Base-by-base conservation (phyloP, 2,113 vertebrate species). In the Centropristis striata region DNA sequence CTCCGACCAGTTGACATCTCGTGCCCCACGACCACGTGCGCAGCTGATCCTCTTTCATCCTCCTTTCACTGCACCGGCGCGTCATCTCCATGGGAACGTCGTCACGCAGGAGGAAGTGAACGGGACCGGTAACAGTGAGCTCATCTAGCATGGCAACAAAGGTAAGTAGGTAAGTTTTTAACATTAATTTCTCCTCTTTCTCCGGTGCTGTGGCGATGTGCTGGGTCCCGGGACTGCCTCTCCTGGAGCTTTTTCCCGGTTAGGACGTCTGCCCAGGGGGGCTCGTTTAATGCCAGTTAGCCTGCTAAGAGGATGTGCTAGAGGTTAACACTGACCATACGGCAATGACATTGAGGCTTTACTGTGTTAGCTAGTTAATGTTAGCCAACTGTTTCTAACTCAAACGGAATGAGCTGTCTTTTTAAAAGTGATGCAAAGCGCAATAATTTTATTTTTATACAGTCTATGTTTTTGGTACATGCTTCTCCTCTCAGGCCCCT, bases 101-200 rank as follows among this genome's bases (percentile, higher is more conserved):
- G 88, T 90, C 86, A 87, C 83, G 79, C 84, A 72, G 44, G 60
- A 85, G 86, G 89, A 92, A 90, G 90, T 84, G 76, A 83, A 25
- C 70, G 59, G 60, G 53, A 59, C 65, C 23, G 15, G 61, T n/a
- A 81, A 77, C 74, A 66, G 85, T 53, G 53, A 90, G 82, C 85
- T 90, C 84, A 86, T 71, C 89, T 85, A 95, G 91, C 89, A 95
- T 95, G 95, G 94, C 95, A 92, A 91, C 93, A 81, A 95, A 96
- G 95, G 95, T 95, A 95, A 94, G 94, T n/a, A n/a, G n/a, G 78
- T 65, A 41, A 44, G 49, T 70, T 55, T 75, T 23, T 12, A 14
- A 37, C 32, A 37, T 28, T 18, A 50, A 39, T 68, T 23, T 59
- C 25, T 6, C 6, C 36, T 42, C 49, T 73, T 53, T 51, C 12